A percentile compares a stretch with the other conserved stretches of the same genome.
Conservation (phyloP, 1,140 invertebrate species). For the Anastrepha ludens region DNA sequence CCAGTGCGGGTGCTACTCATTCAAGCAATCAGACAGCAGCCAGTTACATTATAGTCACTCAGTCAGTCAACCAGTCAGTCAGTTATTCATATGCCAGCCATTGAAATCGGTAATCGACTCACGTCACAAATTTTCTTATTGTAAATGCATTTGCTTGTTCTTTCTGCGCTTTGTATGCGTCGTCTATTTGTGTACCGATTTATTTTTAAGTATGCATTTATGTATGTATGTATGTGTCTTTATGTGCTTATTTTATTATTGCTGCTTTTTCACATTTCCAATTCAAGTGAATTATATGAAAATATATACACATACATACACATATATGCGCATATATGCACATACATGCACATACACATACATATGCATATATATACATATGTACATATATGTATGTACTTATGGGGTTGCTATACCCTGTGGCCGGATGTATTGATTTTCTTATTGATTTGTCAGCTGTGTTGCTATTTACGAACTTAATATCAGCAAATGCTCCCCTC, state of each 20-base stretch:
- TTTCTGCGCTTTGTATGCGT: background rate
- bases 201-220: background rate
- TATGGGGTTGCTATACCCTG: background rate
- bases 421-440: slow-evolving; percentile 23
- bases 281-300: background rate
- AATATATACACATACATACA: background rate
- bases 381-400: background rate
- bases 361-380: background rate
- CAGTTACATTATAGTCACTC: background rate
- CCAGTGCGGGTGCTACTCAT: slow-evolving; percentile 20
- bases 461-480: background rate
- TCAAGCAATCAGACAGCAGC: no score
- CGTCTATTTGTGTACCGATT: background rate
- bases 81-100: background rate
- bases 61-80: background rate
- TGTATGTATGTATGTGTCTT: background rate
- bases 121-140: slow-evolving; percentile 44
- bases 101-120: background rate
- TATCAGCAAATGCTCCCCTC: background rate
- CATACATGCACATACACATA: background rate
- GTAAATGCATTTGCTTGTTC: slow-evolving; percentile 37
- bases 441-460: background rate
- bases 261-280: background rate
- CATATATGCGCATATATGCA: background rate
- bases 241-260: background rate